Percentiles rank a stretch among this genome's conserved stretches.
Evolutionary conservation across 2,888 invertebrate species (phyloP).

Genomic region (Cephus rjabovi): DNA sequence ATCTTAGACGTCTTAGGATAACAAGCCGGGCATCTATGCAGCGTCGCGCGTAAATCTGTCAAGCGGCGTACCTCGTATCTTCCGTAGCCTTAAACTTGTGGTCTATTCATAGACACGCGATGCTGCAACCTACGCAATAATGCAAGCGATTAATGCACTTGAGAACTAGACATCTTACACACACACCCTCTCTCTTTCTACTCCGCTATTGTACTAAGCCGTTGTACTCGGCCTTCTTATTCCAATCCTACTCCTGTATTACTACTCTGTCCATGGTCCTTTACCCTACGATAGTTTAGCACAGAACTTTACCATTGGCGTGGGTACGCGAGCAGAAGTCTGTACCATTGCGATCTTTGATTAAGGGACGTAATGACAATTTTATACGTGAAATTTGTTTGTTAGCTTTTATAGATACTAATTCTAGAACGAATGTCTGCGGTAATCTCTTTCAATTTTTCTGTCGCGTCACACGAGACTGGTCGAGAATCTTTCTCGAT

Average conservation of each 20-base stretch:
- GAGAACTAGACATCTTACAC: background rate
- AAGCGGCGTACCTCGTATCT: constrained; percentile 18
- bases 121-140: constrained; percentile 14
- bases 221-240: background rate
- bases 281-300: background rate
- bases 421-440: too few relatives aligned
- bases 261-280: background rate
- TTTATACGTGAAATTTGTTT: background rate
- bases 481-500: too few relatives aligned
- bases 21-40: constrained; percentile 1
- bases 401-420: too few relatives aligned
- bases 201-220: too few relatives aligned
- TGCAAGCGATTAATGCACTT: constrained; percentile 20
- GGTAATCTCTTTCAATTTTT: too few relatives aligned
- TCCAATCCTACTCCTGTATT: background rate
- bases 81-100: constrained; percentile 50
- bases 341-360: background rate
- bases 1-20: constrained; percentile 8
- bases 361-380: background rate
- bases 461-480: too few relatives aligned
- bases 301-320: background rate
- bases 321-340: background rate
- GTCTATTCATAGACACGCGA: constrained; percentile 48
- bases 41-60: constrained; percentile 21
- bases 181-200: too few relatives aligned